These are phyloP conservation scores for Dicyrtomina minuta DNA, from an alignment of 2,888 invertebrate species.

Conservation along the genomic window DNA sequence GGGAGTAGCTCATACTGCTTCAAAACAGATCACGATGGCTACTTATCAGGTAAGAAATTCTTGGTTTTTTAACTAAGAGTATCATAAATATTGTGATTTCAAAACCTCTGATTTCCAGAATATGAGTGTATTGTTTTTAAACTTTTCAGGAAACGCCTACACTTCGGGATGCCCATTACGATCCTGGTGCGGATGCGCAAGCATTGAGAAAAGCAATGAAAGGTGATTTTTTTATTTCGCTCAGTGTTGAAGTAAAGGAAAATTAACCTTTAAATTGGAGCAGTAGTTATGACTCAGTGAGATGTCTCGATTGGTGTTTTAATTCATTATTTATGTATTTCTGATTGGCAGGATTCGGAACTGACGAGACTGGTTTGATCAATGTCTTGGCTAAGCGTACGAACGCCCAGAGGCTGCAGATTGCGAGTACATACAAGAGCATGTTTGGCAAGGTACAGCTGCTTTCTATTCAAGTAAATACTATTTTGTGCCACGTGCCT, in stretches of 20 bases:
- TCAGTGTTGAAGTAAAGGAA: background rate
- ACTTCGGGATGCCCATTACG: constrained; percentile 62
- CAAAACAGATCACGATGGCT: background rate
- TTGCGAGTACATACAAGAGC: constrained; percentile 78
- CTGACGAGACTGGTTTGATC: constrained; percentile 86
- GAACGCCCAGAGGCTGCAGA: constrained; percentile 81
- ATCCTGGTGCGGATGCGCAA: constrained; percentile 77
- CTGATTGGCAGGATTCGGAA: constrained; percentile 67
- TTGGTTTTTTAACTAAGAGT: background rate
- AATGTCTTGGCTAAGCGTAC: constrained; percentile 77
- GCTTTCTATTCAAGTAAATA: too few species aligned
- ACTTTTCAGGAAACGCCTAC: constrained; percentile 43
- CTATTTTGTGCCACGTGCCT: too few species aligned
- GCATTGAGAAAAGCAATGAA: constrained; percentile 86
- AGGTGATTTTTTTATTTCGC: constrained; percentile 59
- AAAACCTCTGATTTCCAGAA: background rate
- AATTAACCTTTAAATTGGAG: background rate
- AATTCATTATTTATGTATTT: background rate
- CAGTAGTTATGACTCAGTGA: background rate
- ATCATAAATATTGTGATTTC: background rate
- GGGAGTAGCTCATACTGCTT: background rate
- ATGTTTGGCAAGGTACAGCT: constrained; percentile 82
- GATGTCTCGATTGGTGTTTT: background rate
- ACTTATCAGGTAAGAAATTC: background rate
- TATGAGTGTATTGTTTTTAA: background rate